Conservation (phyloP, 2,113 vertebrate genomes). For the Setophaga petechia region DNA sequence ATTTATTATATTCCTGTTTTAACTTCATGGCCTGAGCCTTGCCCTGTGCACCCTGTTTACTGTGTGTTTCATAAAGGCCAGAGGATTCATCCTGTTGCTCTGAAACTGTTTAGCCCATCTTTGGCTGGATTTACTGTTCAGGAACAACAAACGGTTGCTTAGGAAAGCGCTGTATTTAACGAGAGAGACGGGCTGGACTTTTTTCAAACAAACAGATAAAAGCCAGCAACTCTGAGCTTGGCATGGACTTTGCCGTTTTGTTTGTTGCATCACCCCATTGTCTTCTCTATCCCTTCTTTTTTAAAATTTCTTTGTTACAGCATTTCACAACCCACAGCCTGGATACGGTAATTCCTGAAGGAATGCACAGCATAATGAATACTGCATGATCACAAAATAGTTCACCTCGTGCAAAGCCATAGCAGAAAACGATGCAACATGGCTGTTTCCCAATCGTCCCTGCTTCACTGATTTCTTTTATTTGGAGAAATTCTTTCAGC, state of each 20-base stretch:
- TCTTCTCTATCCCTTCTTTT: not conserved
- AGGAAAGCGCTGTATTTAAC: not conserved
- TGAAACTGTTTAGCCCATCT: not conserved
- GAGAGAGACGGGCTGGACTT: not conserved
- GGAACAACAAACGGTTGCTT: conserved; percentile 6
- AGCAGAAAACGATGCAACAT: not conserved
- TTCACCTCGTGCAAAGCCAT: not conserved
- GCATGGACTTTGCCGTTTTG: not conserved
- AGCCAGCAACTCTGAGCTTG: not conserved
- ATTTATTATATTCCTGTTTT: not conserved
- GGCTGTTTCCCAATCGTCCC: not conserved
- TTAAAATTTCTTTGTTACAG: not conserved
- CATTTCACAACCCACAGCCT: not conserved
- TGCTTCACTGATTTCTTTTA: not conserved
- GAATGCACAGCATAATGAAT: not conserved
- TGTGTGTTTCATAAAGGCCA: conserved; percentile 39
- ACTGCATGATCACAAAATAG: not conserved
- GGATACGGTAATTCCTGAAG: not conserved
- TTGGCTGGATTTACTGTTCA: not conserved
- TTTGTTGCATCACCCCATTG: not conserved
- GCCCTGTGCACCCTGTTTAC: not conserved
- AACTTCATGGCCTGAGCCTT: not conserved
- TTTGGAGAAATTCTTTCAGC: not conserved
- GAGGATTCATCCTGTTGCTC: conserved; percentile 34
- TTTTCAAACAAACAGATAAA: conserved; percentile 37